phyloP scores from a whole-genome alignment of 2,797 vertebrate species.

The Gila robusta region DNA sequence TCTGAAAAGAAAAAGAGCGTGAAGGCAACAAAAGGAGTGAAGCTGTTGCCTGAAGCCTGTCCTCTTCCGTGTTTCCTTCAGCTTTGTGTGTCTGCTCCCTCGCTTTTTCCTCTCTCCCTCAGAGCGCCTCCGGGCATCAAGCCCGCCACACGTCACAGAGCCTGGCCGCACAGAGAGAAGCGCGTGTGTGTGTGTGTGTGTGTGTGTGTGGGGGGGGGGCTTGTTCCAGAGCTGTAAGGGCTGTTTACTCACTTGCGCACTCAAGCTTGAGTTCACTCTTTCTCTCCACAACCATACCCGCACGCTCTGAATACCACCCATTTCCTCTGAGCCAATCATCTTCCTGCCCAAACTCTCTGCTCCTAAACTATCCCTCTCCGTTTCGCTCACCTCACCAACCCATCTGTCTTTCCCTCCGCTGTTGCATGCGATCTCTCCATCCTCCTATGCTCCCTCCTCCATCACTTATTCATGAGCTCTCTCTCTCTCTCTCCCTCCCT shows the following conservation, averaged over 20 bases:
- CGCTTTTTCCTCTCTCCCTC: slow-evolving; percentile 37
- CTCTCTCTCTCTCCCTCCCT: not conserved
- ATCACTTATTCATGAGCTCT: slow-evolving; percentile 61
- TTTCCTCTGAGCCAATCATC: slow-evolving; percentile 72
- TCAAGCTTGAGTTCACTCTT: slow-evolving; percentile 32
- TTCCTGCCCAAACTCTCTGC: slow-evolving; percentile 70
- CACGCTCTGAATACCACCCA: slow-evolving; percentile 63
- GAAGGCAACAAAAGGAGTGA: slow-evolving; percentile 36
- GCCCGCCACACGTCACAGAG: slow-evolving; percentile 54
- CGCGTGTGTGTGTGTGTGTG: not conserved
- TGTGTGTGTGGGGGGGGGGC: slow-evolving; percentile 21
- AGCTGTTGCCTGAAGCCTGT: slow-evolving; percentile 67
- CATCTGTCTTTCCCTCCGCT: slow-evolving; percentile 59
- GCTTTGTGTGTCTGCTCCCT: slow-evolving; percentile 39
- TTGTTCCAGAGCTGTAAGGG: slow-evolving; percentile 46
- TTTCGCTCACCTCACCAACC: slow-evolving; percentile 54
- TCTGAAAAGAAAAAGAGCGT: slow-evolving; percentile 29
- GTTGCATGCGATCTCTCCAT: slow-evolving; percentile 57
- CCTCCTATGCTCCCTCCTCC: slow-evolving; percentile 53
- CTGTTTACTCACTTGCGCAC: slow-evolving; percentile 53
- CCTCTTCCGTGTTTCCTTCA: slow-evolving; percentile 59
- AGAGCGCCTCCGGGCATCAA: slow-evolving; percentile 40
- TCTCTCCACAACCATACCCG: slow-evolving; percentile 14
- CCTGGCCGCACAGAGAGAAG: slow-evolving; percentile 41
- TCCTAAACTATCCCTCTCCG: slow-evolving; percentile 52